Evolutionary conservation across 2,797 vertebrate species (phyloP).

Genomic region (Brotula barbata): DNA sequence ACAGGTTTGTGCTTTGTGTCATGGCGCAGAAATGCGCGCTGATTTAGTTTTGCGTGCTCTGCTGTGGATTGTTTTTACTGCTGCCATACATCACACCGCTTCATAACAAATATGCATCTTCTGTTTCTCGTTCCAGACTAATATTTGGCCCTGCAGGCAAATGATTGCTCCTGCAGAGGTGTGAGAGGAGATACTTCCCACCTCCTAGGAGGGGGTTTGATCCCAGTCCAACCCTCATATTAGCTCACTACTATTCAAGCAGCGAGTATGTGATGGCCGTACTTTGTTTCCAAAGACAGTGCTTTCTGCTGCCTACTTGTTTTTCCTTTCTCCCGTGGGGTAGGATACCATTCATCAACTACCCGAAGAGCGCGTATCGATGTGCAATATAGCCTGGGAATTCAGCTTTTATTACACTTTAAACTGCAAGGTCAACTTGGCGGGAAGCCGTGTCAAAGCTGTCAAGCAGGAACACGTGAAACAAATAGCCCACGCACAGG

Average conservation of each 20-base stretch:
- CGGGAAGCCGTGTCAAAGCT: conserved; percentile 70
- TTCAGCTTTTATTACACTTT: conserved; percentile 74
- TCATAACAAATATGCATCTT: conserved; percentile 52
- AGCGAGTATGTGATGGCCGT: conserved; percentile 50
- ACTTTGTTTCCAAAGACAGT: conserved; percentile 57
- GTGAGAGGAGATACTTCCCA: conserved; percentile 45
- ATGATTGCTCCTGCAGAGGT: conserved; percentile 56
- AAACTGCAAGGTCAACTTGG: conserved; percentile 74
- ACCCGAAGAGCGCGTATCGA: conserved; percentile 65
- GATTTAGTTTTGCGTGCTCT: conserved; percentile 39
- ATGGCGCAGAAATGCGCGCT: conserved; percentile 54
- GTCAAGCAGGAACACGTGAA: conserved; percentile 67
- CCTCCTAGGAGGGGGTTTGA: conserved; percentile 43
- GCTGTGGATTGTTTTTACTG: conserved; percentile 41
- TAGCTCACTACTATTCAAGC: conserved; percentile 44
- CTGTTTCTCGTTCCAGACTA: conserved; percentile 49
- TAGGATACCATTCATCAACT: conserved; percentile 65
- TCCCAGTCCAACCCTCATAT: conserved; percentile 41
- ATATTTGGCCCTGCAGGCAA: conserved; percentile 64
- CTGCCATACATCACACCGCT: conserved; percentile 34
- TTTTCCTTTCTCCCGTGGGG: conserved; percentile 39
- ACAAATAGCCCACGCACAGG: conserved; percentile 63
- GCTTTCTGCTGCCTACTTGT: conserved; percentile 57
- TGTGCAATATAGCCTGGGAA: conserved; percentile 63
- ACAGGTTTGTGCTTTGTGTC: conserved; percentile 48